phyloP scores from a whole-genome alignment of 2,888 invertebrate genomes.

The Acholoe squamosa region DNA sequence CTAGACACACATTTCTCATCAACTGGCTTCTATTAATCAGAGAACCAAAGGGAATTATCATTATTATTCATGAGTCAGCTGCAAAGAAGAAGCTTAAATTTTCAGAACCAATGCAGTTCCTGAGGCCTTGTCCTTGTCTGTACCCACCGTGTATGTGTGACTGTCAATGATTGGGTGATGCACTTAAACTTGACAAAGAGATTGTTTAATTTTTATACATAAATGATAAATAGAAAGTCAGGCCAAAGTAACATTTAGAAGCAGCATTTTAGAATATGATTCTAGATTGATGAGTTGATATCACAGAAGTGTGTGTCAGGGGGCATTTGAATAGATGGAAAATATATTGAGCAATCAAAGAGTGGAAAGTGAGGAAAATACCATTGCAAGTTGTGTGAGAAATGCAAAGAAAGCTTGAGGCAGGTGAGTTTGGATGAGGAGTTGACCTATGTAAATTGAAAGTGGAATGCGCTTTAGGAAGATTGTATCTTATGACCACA shows the following conservation, averaged over 20 bases:
- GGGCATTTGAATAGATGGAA: neutral
- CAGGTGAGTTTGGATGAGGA: too few relatives aligned
- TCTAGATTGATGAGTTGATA: too few relatives aligned
- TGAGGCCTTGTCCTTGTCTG: conserved; percentile 8
- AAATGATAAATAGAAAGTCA: neutral
- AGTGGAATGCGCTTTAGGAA: too few relatives aligned
- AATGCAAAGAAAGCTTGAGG: neutral
- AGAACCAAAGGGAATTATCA: neutral
- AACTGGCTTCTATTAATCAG: too few relatives aligned
- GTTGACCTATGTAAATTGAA: too few relatives aligned
- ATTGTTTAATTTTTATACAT: conserved; percentile 45
- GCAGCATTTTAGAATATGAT: conserved; percentile 21
- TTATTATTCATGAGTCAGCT: neutral
- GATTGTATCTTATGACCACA: too few relatives aligned
- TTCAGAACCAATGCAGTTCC: conserved; percentile 18
- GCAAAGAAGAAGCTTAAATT: neutral
- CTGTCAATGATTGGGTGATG: neutral
- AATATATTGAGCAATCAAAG: too few relatives aligned
- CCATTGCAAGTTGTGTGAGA: neutral
- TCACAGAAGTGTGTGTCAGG: neutral
- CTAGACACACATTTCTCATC: too few relatives aligned
- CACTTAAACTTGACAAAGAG: conserved; percentile 19
- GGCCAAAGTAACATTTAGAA: neutral
- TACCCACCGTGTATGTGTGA: neutral
- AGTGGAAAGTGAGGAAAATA: neutral